Evolutionary conservation across 2,888 invertebrate genomes (phyloP).

Genomic region (Leptothorax acervorum): DNA sequence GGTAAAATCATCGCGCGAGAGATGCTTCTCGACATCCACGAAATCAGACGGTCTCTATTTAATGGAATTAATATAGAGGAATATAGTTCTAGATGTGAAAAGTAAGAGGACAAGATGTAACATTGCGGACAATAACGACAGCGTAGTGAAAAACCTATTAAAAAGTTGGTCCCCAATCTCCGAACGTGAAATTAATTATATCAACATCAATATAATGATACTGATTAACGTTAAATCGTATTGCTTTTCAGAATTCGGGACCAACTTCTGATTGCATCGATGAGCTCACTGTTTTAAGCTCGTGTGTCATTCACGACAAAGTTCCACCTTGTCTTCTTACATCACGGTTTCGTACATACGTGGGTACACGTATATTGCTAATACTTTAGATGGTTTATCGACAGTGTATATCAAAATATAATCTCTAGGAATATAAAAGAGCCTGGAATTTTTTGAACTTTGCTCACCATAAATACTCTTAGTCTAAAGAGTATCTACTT

Average conservation of each 20-base stretch:
- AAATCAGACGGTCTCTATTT: neutral
- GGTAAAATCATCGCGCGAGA: neutral
- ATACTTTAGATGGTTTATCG: constrained; percentile 56
- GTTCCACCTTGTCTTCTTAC: neutral
- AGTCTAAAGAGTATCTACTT: no score
- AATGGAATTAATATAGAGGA: constrained; percentile 38
- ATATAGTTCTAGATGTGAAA: neutral
- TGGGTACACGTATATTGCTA: constrained; percentile 21
- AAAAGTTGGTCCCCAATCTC: constrained; percentile 13
- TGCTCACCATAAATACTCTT: no score
- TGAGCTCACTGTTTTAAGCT: neutral
- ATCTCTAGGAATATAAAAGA: constrained; percentile 30
- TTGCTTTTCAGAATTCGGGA: neutral
- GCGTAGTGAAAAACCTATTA: neutral
- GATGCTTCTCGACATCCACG: constrained; percentile 36
- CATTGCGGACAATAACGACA: neutral
- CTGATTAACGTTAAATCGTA: neutral
- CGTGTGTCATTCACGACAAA: neutral
- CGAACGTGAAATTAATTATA: constrained; percentile 12
- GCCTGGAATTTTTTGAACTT: no score
- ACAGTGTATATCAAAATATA: constrained; percentile 66
- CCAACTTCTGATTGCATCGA: neutral
- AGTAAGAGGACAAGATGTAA: neutral
- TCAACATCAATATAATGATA: neutral
- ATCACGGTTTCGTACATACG: constrained; percentile 17